Evolutionary conservation across 2,113 vertebrate species (phyloP).

Genomic region (Mobula hypostoma): DNA sequence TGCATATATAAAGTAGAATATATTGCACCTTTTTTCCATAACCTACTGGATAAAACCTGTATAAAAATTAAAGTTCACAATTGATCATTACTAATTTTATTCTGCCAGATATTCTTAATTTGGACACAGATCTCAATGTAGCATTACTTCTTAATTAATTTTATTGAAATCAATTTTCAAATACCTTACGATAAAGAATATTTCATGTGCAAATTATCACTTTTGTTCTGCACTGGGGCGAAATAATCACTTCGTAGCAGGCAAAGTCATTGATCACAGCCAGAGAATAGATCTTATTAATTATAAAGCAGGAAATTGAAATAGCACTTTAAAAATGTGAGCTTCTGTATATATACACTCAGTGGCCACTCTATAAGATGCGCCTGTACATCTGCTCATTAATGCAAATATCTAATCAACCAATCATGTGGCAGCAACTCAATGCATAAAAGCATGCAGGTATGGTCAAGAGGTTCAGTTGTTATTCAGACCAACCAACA

Average conservation of each 20-base stretch:
- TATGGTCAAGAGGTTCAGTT: too few species aligned
- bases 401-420: too few species aligned
- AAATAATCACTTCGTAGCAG: background rate
- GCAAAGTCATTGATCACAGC: background rate
- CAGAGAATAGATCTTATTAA: background rate
- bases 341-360: background rate
- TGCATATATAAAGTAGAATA: background rate
- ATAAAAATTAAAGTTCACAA: background rate
- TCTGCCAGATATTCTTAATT: background rate
- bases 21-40: background rate
- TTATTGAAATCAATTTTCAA: slow-evolving; percentile 20
- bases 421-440: too few species aligned
- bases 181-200: background rate
- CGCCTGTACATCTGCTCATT: too few species aligned
- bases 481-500: too few species aligned
- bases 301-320: background rate
- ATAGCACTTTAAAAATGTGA: background rate
- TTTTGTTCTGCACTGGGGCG: background rate
- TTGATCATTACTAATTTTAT: background rate
- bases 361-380: too few species aligned
- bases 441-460: too few species aligned
- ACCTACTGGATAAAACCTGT: background rate
- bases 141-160: slow-evolving; percentile 10
- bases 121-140: background rate
- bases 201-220: slow-evolving; percentile 1